Evolutionary conservation across 2,797 vertebrate genomes (phyloP).

Genomic region (Bovichtus diacanthus): DNA sequence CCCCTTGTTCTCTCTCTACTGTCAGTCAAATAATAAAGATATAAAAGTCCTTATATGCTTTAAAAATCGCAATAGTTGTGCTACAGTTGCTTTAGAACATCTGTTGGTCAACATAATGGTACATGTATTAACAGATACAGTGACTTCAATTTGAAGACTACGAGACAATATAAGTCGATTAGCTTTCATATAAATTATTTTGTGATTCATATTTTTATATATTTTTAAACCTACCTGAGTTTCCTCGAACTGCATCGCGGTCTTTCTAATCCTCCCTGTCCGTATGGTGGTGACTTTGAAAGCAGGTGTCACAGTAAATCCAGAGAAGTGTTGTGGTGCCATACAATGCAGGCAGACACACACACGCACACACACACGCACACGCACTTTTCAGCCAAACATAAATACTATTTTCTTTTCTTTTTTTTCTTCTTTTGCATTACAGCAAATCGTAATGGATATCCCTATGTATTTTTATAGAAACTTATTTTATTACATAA

Average conservation of each 20-base stretch:
- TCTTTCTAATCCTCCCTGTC: background rate
- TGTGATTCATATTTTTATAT: background rate
- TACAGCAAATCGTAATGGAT: background rate
- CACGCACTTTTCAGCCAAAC: background rate
- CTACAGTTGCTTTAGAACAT: background rate
- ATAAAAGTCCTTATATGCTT: background rate
- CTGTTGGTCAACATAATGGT: background rate
- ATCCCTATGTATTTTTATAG: background rate
- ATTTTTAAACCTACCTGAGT: constrained; percentile 37
- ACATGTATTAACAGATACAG: background rate
- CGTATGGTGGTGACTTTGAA: constrained; percentile 11
- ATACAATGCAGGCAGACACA: background rate
- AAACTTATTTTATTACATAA: background rate
- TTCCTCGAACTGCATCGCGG: background rate
- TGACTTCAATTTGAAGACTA: background rate
- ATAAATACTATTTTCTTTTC: background rate
- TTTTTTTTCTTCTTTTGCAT: too few species aligned
- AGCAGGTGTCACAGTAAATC: constrained; percentile 18
- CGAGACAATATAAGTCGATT: background rate
- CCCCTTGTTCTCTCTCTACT: background rate
- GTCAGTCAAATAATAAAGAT: background rate
- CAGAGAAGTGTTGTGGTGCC: constrained; percentile 18
- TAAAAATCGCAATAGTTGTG: background rate
- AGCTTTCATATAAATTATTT: background rate
- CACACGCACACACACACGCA: background rate